A percentile compares a stretch with the other conserved stretches of the same genome.
Evolutionary conservation across 2,888 invertebrate genomes (phyloP).

Genomic region (Glyphotaelius pellucidus): DNA sequence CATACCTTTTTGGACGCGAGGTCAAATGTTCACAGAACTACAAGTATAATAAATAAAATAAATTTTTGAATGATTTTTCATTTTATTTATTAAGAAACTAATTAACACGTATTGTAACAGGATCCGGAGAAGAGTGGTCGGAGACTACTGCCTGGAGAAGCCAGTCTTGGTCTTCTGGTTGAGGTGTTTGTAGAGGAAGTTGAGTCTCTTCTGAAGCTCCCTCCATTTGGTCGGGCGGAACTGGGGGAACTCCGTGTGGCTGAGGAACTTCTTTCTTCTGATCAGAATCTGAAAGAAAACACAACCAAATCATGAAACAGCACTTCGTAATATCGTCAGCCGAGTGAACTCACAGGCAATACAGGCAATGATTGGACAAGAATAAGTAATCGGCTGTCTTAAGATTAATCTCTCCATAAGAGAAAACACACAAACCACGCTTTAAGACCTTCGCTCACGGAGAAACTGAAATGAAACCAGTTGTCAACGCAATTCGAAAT

Average conservation of each 20-base stretch:
- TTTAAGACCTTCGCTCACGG: too few species aligned
- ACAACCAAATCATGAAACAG: background rate
- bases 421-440: too few species aligned
- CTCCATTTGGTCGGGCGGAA: constrained; percentile 88
- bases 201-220: constrained; percentile 84
- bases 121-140: background rate
- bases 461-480: too few species aligned
- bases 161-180: constrained; percentile 88
- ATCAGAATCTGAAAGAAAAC: constrained; percentile 76
- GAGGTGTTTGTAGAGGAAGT: constrained; percentile 85
- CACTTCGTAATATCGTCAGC: too few species aligned
- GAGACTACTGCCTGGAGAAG: constrained; percentile 33
- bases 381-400: too few species aligned
- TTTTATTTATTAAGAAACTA: constrained; percentile 18
- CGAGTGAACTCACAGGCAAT: too few species aligned
- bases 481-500: too few species aligned
- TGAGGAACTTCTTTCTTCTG: constrained; percentile 84
- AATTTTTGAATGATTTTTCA: background rate
- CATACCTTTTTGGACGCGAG: too few species aligned
- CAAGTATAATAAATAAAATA: too few species aligned
- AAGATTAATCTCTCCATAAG: too few species aligned
- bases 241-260: constrained; percentile 77
- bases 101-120: background rate
- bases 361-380: too few species aligned
- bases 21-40: too few species aligned